Evolutionary conservation across 2,113 vertebrate species (phyloP).

Genomic region (Cathartes aura): DNA sequence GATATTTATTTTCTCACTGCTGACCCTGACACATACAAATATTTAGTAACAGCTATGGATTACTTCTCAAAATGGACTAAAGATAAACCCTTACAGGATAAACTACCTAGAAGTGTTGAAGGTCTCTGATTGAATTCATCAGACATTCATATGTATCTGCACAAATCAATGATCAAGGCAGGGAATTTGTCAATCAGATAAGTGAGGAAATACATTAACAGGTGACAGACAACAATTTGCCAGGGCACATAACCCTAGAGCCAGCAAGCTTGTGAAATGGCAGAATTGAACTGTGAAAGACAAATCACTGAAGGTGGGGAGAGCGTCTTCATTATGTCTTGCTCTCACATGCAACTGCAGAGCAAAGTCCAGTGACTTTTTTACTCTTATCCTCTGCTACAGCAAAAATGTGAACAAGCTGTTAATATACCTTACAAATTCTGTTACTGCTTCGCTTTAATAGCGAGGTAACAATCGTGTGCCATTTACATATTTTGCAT

Average conservation of each 20-base stretch:
- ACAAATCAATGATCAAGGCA: slow-evolving; percentile 62
- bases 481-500: slow-evolving; percentile 60
- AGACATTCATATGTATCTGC: slow-evolving; percentile 6
- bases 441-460: slow-evolving; percentile 20
- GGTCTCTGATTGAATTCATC: slow-evolving; percentile 59
- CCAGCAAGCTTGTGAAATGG: slow-evolving; percentile 60
- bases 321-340: neutral
- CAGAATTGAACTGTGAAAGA: slow-evolving; percentile 66
- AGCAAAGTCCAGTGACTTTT: neutral
- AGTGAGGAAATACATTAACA: slow-evolving; percentile 71
- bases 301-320: slow-evolving; percentile 27
- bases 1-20: slow-evolving; percentile 49
- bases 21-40: slow-evolving; percentile 12
- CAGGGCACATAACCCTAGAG: slow-evolving; percentile 40
- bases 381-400: neutral
- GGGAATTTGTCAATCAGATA: slow-evolving; percentile 62
- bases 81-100: slow-evolving; percentile 47
- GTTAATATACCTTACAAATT: slow-evolving; percentile 57
- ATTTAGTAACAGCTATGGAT: slow-evolving; percentile 47
- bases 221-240: slow-evolving; percentile 72
- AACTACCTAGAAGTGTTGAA: slow-evolving; percentile 55
- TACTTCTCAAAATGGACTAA: slow-evolving; percentile 21
- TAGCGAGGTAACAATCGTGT: slow-evolving; percentile 19
- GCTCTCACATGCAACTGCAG: neutral
- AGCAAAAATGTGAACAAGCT: slow-evolving; percentile 7